phyloP scores from a whole-genome alignment of 2,888 invertebrate genomes.

The Xylota segnis region DNA sequence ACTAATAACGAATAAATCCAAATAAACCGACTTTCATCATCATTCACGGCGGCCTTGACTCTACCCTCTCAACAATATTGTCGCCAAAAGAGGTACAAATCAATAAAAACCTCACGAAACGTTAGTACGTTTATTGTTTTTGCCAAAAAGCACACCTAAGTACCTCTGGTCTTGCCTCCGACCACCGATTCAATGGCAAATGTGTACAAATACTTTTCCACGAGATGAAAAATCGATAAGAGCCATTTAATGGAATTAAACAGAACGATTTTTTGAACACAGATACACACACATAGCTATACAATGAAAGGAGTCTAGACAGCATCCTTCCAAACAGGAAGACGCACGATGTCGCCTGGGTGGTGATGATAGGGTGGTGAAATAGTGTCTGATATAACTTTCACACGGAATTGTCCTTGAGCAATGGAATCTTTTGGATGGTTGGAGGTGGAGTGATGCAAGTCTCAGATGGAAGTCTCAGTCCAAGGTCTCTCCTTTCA shows the following conservation, averaged over 20 bases:
- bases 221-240: slow-evolving; percentile 41
- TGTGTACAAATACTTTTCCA: slow-evolving; percentile 27
- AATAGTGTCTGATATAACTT: slow-evolving; percentile 35
- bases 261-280: slow-evolving; percentile 3
- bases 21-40: slow-evolving; percentile 27
- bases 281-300: neutral
- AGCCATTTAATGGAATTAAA: slow-evolving; percentile 16
- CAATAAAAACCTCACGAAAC: slow-evolving; percentile 49
- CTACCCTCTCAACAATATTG: slow-evolving; percentile 38
- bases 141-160: slow-evolving; percentile 12
- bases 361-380: neutral
- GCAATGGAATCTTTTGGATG: slow-evolving; percentile 14
- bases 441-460: neutral
- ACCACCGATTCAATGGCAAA: slow-evolving; percentile 14
- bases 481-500: slow-evolving; percentile 47
- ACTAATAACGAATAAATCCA: slow-evolving; percentile 28
- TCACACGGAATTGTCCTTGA: slow-evolving; percentile 45
- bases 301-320: slow-evolving; percentile 16
- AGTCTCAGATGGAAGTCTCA: slow-evolving; percentile 1
- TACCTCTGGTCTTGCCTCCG: neutral
- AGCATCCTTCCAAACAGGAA: slow-evolving; percentile 6
- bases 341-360: neutral
- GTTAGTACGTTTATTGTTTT: slow-evolving; percentile 42
- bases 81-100: slow-evolving; percentile 47
- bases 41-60: slow-evolving; percentile 52